phyloP scores from a whole-genome alignment of 2,113 vertebrate species.

The Ptilorrhoa leucosticta region DNA sequence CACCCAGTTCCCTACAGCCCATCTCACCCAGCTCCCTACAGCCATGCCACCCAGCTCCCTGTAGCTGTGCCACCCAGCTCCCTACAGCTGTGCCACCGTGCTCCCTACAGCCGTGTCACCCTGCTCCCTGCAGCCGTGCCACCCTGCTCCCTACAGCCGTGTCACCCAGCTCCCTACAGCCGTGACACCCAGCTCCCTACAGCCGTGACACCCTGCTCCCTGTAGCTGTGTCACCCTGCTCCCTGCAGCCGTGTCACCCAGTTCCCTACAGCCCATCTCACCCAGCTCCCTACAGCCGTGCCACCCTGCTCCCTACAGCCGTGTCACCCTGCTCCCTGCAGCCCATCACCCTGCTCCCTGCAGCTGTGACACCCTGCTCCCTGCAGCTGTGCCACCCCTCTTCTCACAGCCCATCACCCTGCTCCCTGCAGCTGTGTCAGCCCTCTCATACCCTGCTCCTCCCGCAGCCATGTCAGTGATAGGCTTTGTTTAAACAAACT shows the following conservation, averaged over 20 bases:
- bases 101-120: too few species aligned
- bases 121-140: background rate
- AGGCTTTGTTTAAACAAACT: background rate
- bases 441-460: too few species aligned
- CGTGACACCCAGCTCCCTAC: background rate
- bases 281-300: background rate
- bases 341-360: too few species aligned
- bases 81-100: too few species aligned
- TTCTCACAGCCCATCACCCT: background rate
- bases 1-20: background rate
- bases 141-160: background rate
- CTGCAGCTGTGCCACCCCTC: background rate
- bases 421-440: fast-evolving
- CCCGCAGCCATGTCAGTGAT: too few species aligned
- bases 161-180: background rate
- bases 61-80: background rate
- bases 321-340: background rate
- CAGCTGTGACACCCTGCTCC: background rate
- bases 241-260: background rate
- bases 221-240: background rate
- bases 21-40: background rate
- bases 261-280: background rate
- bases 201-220: too few species aligned
- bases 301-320: background rate
- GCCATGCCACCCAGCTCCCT: background rate